Evolutionary conservation across 2,113 vertebrate species (phyloP).

Genomic region (Arvicanthis niloticus): DNA sequence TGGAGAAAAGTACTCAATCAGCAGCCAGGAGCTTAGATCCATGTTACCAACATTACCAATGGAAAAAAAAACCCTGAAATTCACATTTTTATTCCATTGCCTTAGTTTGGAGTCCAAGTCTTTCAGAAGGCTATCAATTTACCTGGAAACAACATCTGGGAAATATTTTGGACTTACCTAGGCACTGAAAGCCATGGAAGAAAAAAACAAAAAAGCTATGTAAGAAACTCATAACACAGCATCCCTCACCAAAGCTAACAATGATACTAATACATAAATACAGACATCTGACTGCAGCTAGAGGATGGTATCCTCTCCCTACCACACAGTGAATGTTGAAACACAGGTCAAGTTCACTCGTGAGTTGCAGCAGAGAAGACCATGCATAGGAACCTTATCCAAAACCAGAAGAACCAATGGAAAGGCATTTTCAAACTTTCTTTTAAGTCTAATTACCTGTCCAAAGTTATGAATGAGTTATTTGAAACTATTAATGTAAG

Average conservation of each 20-base stretch:
- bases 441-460: background rate
- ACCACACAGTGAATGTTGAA: background rate
- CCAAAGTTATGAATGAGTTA: background rate
- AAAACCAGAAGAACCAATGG: constrained; percentile 6
- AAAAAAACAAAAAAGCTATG: background rate
- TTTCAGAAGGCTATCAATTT: background rate
- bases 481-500: constrained; percentile 27
- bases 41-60: background rate
- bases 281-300: background rate
- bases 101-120: background rate
- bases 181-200: background rate
- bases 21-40: background rate
- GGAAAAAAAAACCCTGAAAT: background rate
- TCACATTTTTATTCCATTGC: background rate
- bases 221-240: background rate
- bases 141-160: background rate
- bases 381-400: background rate
- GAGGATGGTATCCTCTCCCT: background rate
- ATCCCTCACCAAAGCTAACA: background rate
- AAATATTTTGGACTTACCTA: constrained; percentile 21
- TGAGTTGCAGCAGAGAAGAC: background rate
- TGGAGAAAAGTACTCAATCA: background rate
- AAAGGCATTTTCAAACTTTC: background rate
- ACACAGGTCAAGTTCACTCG: background rate
- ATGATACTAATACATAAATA: background rate